These are phyloP conservation scores for Noctua janthe DNA, from an alignment of 2,888 invertebrate species.

Conservation along the genomic window DNA sequence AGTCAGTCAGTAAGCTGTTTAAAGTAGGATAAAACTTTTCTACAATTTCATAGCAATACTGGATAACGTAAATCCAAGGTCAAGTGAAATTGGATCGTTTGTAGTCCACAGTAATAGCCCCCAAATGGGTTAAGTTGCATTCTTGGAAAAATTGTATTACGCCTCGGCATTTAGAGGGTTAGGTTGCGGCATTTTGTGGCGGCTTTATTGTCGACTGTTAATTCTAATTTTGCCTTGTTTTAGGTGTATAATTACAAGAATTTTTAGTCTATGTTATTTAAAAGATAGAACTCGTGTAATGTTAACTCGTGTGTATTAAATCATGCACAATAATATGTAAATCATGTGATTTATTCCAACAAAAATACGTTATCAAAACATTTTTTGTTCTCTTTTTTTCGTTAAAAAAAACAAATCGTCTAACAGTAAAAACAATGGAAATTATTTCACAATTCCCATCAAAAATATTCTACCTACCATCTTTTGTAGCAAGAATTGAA, in stretches of 20 bases:
- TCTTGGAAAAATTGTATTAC: constrained; percentile 64
- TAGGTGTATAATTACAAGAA: constrained; percentile 11
- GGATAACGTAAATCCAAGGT: constrained; percentile 57
- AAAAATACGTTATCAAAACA: not conserved
- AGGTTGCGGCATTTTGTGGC: constrained; percentile 41
- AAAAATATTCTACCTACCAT: not conserved
- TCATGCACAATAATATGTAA: not conserved
- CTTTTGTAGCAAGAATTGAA: not conserved
- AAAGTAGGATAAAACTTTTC: constrained; percentile 16
- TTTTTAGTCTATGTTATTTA: constrained; percentile 18
- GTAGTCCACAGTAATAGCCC: constrained; percentile 48
- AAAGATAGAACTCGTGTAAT: not conserved
- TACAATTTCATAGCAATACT: constrained; percentile 32
- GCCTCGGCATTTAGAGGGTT: constrained; percentile 62
- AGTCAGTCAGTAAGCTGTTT: not conserved
- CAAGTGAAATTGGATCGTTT: constrained; percentile 47
- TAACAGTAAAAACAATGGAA: not conserved
- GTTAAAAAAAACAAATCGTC: not conserved
- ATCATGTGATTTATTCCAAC: not conserved
- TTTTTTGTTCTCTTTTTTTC: not conserved
- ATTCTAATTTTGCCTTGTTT: constrained; percentile 50
- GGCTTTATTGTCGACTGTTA: constrained; percentile 39
- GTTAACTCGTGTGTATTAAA: not conserved
- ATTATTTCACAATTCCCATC: not conserved
- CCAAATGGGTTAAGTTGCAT: constrained; percentile 65